Percentiles rank a stretch among this genome's conserved stretches.
Evolutionary conservation across 2,888 invertebrate species (phyloP).

Genomic region (Priocnemis perturbator): DNA sequence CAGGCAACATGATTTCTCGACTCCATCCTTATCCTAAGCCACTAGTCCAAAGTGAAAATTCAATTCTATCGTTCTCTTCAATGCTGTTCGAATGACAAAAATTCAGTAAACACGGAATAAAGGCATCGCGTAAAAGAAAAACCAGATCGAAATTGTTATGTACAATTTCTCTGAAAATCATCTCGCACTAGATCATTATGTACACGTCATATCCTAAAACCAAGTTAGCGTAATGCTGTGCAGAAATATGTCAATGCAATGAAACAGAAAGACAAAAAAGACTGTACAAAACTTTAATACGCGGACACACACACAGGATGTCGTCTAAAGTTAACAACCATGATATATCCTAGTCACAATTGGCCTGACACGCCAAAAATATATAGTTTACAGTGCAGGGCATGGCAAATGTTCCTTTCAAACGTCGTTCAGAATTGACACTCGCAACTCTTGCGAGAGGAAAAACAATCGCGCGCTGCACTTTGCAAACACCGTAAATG

Average conservation of each 20-base stretch:
- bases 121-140: no score
- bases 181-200: slow-evolving; percentile 4
- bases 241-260: slow-evolving; percentile 19
- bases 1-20: neutral
- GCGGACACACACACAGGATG: slow-evolving; percentile 12
- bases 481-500: neutral
- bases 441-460: no score
- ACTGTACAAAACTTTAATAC: slow-evolving; percentile 37
- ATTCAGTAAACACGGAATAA: no score
- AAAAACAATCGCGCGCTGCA: no score
- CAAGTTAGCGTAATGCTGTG: slow-evolving; percentile 32
- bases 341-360: slow-evolving; percentile 17
- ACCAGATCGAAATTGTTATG: no score
- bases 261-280: slow-evolving; percentile 18
- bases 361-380: slow-evolving; percentile 20
- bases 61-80: no score
- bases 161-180: no score
- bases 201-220: slow-evolving; percentile 23
- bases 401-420: slow-evolving; percentile 9
- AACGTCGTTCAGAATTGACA: slow-evolving; percentile 5
- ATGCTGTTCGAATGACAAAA: no score
- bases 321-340: slow-evolving; percentile 23
- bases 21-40: no score
- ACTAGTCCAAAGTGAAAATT: no score
- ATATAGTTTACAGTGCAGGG: slow-evolving; percentile 10